Evolutionary conservation across 2,797 vertebrate genomes (phyloP), one percentile per base, ranked within the genome.

Genomic region (Capromys pilorides): DNA sequence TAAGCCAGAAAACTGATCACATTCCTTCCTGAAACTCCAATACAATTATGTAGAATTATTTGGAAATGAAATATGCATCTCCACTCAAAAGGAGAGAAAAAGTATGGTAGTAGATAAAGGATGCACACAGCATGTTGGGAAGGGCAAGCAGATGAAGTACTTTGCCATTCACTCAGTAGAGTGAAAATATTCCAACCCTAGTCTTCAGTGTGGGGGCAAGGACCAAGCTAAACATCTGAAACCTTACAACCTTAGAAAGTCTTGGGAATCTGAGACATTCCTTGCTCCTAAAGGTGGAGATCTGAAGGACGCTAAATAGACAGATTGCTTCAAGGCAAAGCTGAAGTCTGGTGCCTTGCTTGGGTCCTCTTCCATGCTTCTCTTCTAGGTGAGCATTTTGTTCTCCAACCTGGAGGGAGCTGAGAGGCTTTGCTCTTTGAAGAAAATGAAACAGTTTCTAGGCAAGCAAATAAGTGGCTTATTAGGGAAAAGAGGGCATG

Each of bases 291-390:
- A 71, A 36, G 21, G 11, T 6, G 28, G 28, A 41, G 5, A 16
- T 8, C 26, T 4, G 28, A 54, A 79, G 49, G 1, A 0, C 6
- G 1, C 14, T 14, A 66, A 81, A 61, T 8, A 41, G 4, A 14
- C 54, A 28, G 4, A 1, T 0, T 3, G 2, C 41, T 39, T 31
- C 26, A n/a, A 62, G 12, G 21, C 28, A 13, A 0, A 8, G n/a
- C 75, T 31, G 45, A 39, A 59, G 87, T 39, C 22, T 24, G 57
- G 0, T 8, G 12, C 16, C 0, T 26, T 5, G 5, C 31, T 6
- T 2, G 1, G 10, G n/a, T 21, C 31, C 6, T 57, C 24, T 36
- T 62, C 31, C 16, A 51, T 3, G 3, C 6, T 16, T 90, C 4
- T 88, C 31, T 28, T 69, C 4, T 3, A 14, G 31, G 19, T 28